Evolutionary conservation across 92 coral and sea anemone species (phyloP).

Genomic region (Muricea muricata): DNA sequence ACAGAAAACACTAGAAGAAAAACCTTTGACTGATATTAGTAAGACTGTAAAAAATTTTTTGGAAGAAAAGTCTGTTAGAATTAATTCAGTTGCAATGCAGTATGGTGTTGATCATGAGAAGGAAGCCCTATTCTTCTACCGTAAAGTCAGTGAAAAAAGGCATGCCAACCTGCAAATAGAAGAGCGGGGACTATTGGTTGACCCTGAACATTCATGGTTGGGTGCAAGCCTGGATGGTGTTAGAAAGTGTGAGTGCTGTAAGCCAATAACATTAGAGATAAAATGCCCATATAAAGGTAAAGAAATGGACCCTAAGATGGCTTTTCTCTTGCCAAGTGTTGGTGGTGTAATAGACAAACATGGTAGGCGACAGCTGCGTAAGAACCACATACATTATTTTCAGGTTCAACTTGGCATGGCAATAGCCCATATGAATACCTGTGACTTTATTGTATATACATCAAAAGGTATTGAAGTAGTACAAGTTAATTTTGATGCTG

Average conservation of each 20-base stretch:
- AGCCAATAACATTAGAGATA: too few species aligned
- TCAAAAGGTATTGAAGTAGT: constrained; percentile 41
- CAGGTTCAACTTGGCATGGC: constrained; percentile 33
- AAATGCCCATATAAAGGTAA: too few species aligned
- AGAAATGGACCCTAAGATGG: constrained; percentile 15
- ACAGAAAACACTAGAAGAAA: constrained; percentile 11
- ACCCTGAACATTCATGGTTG: constrained; percentile 45
- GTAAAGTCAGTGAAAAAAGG: too few species aligned
- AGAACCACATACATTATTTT: constrained; percentile 19
- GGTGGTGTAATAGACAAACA: not conserved
- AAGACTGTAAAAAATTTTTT: constrained; percentile 36
- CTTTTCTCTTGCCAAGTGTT: not conserved
- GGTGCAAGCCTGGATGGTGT: constrained; percentile 49
- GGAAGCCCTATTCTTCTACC: constrained; percentile 43
- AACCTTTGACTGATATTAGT: constrained; percentile 21
- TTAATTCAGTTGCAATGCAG: constrained; percentile 13
- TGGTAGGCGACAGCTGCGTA: too few species aligned
- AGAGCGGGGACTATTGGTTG: too few species aligned
- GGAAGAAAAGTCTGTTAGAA: constrained; percentile 6
- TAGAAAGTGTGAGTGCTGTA: constrained; percentile 34
- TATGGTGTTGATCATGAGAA: constrained; percentile 62
- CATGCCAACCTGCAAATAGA: too few species aligned
- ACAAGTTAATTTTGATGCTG: constrained; percentile 48
- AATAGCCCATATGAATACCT: not conserved
- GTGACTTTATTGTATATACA: constrained; percentile 21